Evolutionary conservation across 2,888 invertebrate species (phyloP), one percentile per base, ranked within the genome.

Genomic region (Willowsia nigromaculata): DNA sequence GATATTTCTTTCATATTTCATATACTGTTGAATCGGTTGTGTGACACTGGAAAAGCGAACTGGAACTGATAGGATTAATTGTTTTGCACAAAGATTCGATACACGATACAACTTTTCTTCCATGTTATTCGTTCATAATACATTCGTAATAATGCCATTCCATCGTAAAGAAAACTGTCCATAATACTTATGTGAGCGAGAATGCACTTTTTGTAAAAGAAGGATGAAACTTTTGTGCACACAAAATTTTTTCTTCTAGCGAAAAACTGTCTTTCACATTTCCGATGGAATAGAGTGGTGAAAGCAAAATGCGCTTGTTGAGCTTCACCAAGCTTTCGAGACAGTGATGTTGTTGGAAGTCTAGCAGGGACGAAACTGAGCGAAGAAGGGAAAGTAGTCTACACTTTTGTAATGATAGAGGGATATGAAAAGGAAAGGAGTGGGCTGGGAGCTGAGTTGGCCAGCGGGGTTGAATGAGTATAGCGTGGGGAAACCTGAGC

Each of bases 311-410:
- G 50, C 11, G 25, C 25, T 78, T 27, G 33, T 50, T 22, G 50
- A 74, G 68, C 11, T 40, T 65, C 68, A 59, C 13, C 27, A 56
- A 27, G 27, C 37, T 85, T 43, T 40, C 18, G 50, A 86, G 33
- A 74, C 65, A 53, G 71, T 71, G 68, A 59, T 87, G 87, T 87
- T 87, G 81, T 68, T 82, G 71, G 87, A 82, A 68, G 78, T 82
- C 43, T 81, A 68, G 56, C 87, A 74, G n/a, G 53, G 62, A 33
- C 37, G 47, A 87, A 87, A 87, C 87, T 87, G 87, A 87, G 74
- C 81, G 7, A 25, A 22, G 13, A 43, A 40, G 82, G 40, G 81
- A 87, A 74, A 53, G 43, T 15, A 43, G 25, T 25, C 1, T n/a
- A 22, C 15, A 22, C 43, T 87, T 87, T 74, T 87, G 65, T 78